These are phyloP conservation scores for Rousettus leschenaultii DNA, from an alignment of 2,113 vertebrate species.

Conservation along the genomic window DNA sequence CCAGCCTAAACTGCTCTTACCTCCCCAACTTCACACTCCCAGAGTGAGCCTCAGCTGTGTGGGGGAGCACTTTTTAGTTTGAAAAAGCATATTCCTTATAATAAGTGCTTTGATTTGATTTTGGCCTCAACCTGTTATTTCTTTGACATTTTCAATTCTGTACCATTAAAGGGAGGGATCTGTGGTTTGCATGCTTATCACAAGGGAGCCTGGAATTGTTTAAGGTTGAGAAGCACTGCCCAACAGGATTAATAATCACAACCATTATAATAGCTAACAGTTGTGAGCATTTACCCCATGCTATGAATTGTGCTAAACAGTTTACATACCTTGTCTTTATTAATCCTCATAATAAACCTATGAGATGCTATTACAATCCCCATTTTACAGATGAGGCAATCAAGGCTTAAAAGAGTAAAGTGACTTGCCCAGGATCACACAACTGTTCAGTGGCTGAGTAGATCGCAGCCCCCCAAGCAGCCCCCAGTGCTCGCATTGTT, in stretches of 20 bases:
- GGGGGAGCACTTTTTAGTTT: neutral
- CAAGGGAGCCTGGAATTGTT: conserved; percentile 20
- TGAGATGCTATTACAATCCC: neutral
- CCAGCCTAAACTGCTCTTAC: neutral
- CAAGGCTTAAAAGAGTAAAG: neutral
- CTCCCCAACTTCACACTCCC: neutral
- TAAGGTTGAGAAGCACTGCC: conserved; percentile 22
- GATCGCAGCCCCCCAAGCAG: accelerated
- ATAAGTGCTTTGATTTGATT: conserved; percentile 32
- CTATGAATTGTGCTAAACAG: neutral
- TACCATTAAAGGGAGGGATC: neutral
- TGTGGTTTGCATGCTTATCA: neutral
- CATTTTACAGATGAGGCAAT: neutral
- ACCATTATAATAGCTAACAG: neutral
- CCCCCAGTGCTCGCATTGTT: neutral
- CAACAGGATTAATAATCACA: conserved; percentile 21
- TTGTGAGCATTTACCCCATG: neutral
- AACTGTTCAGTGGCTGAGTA: neutral
- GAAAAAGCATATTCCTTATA: conserved; percentile 31
- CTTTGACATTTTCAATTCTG: conserved; percentile 55
- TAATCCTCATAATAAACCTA: neutral
- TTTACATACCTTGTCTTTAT: neutral
- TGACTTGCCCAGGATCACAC: neutral
- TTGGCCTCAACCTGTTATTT: conserved; percentile 29
- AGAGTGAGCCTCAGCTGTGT: neutral